phyloP scores from a whole-genome alignment of 2,113 vertebrate species.

The Amazona guildingii region DNA sequence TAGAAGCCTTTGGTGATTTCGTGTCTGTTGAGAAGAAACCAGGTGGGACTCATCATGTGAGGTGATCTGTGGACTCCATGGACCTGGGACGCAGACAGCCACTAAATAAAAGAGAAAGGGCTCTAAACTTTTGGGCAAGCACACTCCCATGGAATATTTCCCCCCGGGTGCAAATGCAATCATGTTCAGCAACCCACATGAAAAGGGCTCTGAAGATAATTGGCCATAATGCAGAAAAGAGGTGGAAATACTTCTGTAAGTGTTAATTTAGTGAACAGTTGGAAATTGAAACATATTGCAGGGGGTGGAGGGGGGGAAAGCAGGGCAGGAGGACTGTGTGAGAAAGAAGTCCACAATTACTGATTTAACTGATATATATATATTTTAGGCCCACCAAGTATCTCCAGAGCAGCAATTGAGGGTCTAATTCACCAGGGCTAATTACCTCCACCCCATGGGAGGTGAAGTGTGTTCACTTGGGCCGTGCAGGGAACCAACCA shows the following conservation, averaged over 20 bases:
- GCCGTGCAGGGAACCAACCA: neutral
- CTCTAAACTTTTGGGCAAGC: neutral
- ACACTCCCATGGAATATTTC: neutral
- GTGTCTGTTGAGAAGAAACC: neutral
- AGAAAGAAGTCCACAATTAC: neutral
- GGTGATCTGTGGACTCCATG: neutral
- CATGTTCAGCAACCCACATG: neutral
- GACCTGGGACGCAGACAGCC: neutral
- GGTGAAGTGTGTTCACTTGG: neutral
- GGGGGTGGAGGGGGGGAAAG: neutral
- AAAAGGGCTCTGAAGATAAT: neutral
- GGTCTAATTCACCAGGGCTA: slow-evolving; percentile 17
- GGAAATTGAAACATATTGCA: neutral
- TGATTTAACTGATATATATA: neutral
- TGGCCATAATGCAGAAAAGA: neutral
- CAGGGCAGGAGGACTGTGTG: neutral
- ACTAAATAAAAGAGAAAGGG: neutral
- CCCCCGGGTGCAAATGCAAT: neutral
- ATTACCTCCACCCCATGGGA: neutral
- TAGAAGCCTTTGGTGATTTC: neutral
- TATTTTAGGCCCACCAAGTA: neutral
- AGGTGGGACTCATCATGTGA: neutral
- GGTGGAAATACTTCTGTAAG: neutral
- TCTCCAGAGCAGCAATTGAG: neutral
- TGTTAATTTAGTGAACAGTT: neutral